Evolutionary conservation across 2,888 invertebrate species (phyloP), one percentile per base, ranked within the genome.

Genomic region (Brassicogethes aeneus): DNA sequence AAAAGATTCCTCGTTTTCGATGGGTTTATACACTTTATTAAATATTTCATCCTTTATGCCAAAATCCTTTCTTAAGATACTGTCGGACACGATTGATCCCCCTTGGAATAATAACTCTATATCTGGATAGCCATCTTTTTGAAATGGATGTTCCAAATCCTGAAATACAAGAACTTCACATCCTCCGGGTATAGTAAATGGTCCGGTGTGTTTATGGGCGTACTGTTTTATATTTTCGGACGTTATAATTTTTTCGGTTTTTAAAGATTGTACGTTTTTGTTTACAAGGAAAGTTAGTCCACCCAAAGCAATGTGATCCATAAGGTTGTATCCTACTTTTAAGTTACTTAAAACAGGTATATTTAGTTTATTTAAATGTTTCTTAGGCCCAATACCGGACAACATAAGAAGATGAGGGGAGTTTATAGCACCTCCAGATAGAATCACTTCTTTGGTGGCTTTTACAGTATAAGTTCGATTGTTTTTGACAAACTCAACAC

Each of bases 361-460:
- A 2, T 61, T 59, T 16, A 64, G 48, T 35, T 60, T 51, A 38
- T 57, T 48, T 2, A 73, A 56, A 43, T 73, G 70, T 39, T 67
- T 62, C 38, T 61, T 64, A 0, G 73, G 73, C 2, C 73, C 61
- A 10, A 79, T 65, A 1, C 82, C 82, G 7, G 77, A 78, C 30
- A 82, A 61, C 86, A 90, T 84, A 3, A 91, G 72, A 3, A 92
- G 62, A 57, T 91, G 90, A 0, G 91, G 88, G 2, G 78, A 74
- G 59, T 81, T 80, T 47, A 84, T 75, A 2, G 82, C 71, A 2
- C 83, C 82, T 1, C 76, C 79, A 16, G 76, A 71, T 14, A 81
- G 55, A 40, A 82, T 77, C 1, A 62, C 72, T 56, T 77, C 78
- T 51, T 73, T 76, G 31, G 65, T 67, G 1, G 76, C 76, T 34